phyloP scores from a whole-genome alignment of 2,888 invertebrate genomes.

The Thereva unica region DNA sequence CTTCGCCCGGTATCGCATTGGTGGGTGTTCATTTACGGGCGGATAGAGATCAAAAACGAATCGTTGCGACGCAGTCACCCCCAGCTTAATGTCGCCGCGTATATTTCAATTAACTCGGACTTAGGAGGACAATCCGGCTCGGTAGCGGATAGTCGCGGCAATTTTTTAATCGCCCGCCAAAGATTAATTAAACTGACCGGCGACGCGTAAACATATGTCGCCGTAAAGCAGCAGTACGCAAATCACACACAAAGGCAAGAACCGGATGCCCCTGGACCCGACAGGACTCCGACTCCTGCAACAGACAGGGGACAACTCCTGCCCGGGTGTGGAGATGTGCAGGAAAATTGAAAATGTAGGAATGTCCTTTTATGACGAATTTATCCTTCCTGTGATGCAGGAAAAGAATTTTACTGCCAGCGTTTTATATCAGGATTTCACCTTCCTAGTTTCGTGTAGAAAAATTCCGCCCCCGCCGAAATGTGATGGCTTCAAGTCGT shows the following conservation, averaged over 20 bases:
- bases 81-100: conserved; percentile 32
- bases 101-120: conserved; percentile 42
- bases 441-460: conserved; percentile 11
- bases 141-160: conserved; percentile 12
- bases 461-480: conserved; percentile 20
- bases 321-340: conserved; percentile 10
- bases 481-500: background rate
- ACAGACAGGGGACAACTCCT: conserved; percentile 22
- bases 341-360: background rate
- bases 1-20: background rate
- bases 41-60: conserved; percentile 36
- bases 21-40: conserved; percentile 33
- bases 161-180: conserved; percentile 38
- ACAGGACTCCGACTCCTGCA: background rate
- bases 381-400: conserved; percentile 28
- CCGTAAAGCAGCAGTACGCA: conserved; percentile 32
- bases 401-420: conserved; percentile 35
- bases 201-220: conserved; percentile 42
- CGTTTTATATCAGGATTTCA: conserved; percentile 34
- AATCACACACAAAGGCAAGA: conserved; percentile 36
- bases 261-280: conserved; percentile 3
- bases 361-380: conserved; percentile 37
- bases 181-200: conserved; percentile 42
- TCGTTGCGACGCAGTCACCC: conserved; percentile 18
- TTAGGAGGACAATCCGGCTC: conserved; percentile 13